phyloP scores from a whole-genome alignment of 2,113 vertebrate species.

The Peromyscus leucopus region DNA sequence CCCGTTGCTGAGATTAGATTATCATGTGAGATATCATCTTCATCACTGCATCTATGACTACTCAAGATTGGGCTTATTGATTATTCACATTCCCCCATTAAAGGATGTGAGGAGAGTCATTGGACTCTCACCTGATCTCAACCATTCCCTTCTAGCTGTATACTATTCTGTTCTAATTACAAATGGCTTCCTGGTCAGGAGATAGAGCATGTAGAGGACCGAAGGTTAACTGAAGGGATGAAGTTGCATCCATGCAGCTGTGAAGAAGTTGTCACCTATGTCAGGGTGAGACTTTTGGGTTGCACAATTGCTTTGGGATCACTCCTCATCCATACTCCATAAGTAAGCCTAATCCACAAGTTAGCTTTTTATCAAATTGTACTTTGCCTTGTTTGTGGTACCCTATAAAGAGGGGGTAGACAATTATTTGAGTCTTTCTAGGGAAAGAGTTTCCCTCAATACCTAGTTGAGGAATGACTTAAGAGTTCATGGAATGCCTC shows the following conservation, averaged over 20 bases:
- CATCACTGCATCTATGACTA: not conserved
- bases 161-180: not conserved
- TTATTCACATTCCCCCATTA: not conserved
- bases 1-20: conserved; percentile 21
- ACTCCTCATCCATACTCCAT: not conserved
- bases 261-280: not conserved
- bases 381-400: not conserved
- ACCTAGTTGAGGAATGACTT: not conserved
- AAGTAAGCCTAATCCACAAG: not conserved
- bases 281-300: not conserved
- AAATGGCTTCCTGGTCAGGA: not conserved
- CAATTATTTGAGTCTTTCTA: not conserved
- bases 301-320: not conserved
- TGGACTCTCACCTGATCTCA: not conserved
- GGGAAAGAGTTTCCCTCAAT: not conserved
- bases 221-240: not conserved
- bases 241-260: not conserved
- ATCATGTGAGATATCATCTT: not conserved
- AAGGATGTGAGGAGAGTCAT: not conserved
- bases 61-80: not conserved
- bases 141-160: not conserved
- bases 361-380: not conserved
- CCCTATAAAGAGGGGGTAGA: not conserved
- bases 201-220: not conserved
- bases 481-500: not conserved